Base-by-base conservation (phyloP, 2,797 vertebrate species). In the Alcedo atthis region DNA sequence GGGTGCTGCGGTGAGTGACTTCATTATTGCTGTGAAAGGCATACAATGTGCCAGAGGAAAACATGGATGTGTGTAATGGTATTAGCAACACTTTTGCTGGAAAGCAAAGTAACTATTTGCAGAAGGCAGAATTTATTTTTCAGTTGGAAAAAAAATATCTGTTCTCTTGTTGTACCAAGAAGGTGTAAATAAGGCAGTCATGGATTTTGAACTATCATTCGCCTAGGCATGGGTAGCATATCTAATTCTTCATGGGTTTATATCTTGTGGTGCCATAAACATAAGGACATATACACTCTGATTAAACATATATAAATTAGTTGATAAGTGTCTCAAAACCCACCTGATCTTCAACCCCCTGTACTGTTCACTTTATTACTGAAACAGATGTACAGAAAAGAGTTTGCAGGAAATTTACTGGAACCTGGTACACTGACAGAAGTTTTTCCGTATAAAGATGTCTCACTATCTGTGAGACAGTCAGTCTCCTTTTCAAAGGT, bases 391-490 rank as follows among this genome's bases (percentile, higher is more conserved):
- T 12, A 45, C 45, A 85, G 63, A 35, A 45, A 40, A 25, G 37
- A 30, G 8, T 58, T 62, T 75, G 25, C 22, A 68, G 26, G 17
- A 32, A 33, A 49, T 81, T 32, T 32, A 45, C 11, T 45, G n/a
- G 37, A 12, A 54, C 40, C 19, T 16, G 43, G 16, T 4, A 35
- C 28, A 33, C 8, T 45, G n/a, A 12, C 64, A 15, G 18, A 80
- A 61, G 28, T 71, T 79, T 55, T 67, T 9, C 16, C 54, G 78
- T 35, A n/a, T 40, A 49, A 35, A 78, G 32, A 10, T 62, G 78
- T 62, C 54, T 49, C 1, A 0, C 28, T 71, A 6, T 18, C n/a
- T 37, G 21, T 24, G 25, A 70, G 45, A 0, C 2, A 53, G 49
- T 8, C 43, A 51, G 28, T 8, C 14, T 68, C 37, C 25, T 69